Percentiles rank a stretch among this genome's conserved stretches.
phyloP scores from a whole-genome alignment of 2,888 invertebrate genomes.

The Pollenia labialis region DNA sequence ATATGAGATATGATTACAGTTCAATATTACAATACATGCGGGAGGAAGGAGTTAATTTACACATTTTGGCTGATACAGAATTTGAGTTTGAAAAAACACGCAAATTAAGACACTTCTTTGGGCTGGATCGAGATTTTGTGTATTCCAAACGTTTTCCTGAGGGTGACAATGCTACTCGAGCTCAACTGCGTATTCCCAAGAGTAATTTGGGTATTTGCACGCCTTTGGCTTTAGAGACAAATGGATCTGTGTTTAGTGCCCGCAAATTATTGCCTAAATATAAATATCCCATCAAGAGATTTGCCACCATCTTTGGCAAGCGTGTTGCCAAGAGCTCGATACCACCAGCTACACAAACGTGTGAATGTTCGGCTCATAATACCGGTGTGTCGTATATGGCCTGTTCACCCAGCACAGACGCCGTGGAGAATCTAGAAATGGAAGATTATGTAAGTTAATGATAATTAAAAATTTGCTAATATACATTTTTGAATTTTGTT shows the following conservation, averaged over 20 bases:
- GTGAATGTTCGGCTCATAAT: slow-evolving; percentile 89
- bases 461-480: not conserved
- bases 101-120: slow-evolving; percentile 90
- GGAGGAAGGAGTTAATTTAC: slow-evolving; percentile 92
- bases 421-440: slow-evolving; percentile 77
- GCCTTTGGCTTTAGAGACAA: slow-evolving; percentile 92
- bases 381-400: slow-evolving; percentile 88
- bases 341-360: slow-evolving; percentile 87
- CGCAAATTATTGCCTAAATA: slow-evolving; percentile 86
- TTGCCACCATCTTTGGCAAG: slow-evolving; percentile 88
- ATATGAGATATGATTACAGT: slow-evolving; percentile 93
- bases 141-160: slow-evolving; percentile 92
- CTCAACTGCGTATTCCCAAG: slow-evolving; percentile 91
- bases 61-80: slow-evolving; percentile 92
- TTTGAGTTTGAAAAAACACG: slow-evolving; percentile 90
- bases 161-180: slow-evolving; percentile 89
- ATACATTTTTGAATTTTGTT: not conserved
- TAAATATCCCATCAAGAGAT: slow-evolving; percentile 86
- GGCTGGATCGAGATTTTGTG: slow-evolving; percentile 90
- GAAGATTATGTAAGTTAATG: slow-evolving; percentile 80
- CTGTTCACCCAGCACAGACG: slow-evolving; percentile 86
- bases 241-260: slow-evolving; percentile 89
- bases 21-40: slow-evolving; percentile 92
- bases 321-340: slow-evolving; percentile 87
- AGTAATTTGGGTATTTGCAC: slow-evolving; percentile 91